Evolutionary conservation across 2,888 invertebrate genomes (phyloP), one percentile per base, ranked within the genome.

Genomic region (Apodemia duryi): DNA sequence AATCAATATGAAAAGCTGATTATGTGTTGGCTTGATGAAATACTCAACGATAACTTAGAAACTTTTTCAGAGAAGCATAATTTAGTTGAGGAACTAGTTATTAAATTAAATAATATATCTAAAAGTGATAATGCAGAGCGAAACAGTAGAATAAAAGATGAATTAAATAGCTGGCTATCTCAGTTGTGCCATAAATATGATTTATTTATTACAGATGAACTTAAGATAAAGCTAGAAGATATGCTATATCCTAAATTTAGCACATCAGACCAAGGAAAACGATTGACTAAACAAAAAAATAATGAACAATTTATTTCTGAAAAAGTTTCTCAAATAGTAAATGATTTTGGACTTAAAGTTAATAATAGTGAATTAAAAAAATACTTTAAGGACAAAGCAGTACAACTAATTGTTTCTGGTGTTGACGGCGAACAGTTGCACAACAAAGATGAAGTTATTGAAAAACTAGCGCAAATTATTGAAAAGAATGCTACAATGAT

Each of bases 121-220:
- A 51, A 38, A 38, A 63, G 49, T 35, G 32, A 66, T 51, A 41
- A 57, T 46, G 43, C 46, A 21, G 28, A 35, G 32, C 6, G 46
- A 65, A 65, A 3, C 7, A 52, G 28, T 11, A 32, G 52, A 29
- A 62, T 66, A 38, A 63, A 61, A 51, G 62, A 66, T 38, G 66
- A 51, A 62, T 57, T 68, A 28, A 52, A 62, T 51, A 49, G 60
- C 6, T 68, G 65, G 52, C 51, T 65, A 32, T 21, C 62, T 7
- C 49, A 13, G 1, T 61, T 68, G 61, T 57, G 61, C 28, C 21
- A 61, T 11, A 51, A 35, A 52, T 49, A 41, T 49, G 61, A 61
- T 6, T 46, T 13, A 49, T 6, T 10, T 54, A 21, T 68, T 13
- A 5, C 28, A 1, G 13, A 41, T 6, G 41, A 62, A 29, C 49